phyloP scores from a whole-genome alignment of 2,797 vertebrate genomes.

The Arvicola amphibius region DNA sequence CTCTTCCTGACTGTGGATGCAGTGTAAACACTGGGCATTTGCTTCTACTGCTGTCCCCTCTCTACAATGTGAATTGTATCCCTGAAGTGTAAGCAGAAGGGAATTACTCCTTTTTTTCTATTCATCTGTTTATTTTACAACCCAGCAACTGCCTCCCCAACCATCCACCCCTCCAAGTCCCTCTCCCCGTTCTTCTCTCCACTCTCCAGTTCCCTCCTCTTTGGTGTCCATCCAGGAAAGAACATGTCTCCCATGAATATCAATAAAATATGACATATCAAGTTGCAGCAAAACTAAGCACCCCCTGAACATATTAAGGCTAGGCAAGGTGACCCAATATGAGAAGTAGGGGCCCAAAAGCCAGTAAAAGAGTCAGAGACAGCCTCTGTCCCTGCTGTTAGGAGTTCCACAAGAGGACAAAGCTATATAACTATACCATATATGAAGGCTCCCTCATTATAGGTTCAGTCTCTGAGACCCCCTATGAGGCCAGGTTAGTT shows the following conservation, averaged over 20 bases:
- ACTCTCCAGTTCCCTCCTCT: no score
- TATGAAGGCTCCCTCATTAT: not conserved
- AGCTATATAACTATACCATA: not conserved
- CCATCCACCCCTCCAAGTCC: not conserved
- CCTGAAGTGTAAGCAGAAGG: no score
- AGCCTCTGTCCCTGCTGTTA: not conserved
- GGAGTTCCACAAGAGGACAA: not conserved
- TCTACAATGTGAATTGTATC: no score
- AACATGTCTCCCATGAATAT: not conserved
- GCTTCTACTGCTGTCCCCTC: not conserved
- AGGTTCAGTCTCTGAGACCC: not conserved
- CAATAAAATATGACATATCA: not conserved
- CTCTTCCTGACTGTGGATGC: no score
- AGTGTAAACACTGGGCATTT: not conserved
- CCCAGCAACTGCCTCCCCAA: rapidly evolving
- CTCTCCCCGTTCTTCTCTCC: not conserved
- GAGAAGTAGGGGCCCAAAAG: not conserved
- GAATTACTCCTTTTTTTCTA: not conserved
- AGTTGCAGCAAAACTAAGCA: not conserved
- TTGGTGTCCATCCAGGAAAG: not conserved
- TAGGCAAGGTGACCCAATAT: not conserved
- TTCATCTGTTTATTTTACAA: not conserved
- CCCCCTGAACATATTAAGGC: not conserved
- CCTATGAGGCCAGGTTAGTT: not conserved
- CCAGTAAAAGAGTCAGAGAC: not conserved